Conservation (phyloP, 2,888 invertebrate species). For the Neelides folsomi region DNA sequence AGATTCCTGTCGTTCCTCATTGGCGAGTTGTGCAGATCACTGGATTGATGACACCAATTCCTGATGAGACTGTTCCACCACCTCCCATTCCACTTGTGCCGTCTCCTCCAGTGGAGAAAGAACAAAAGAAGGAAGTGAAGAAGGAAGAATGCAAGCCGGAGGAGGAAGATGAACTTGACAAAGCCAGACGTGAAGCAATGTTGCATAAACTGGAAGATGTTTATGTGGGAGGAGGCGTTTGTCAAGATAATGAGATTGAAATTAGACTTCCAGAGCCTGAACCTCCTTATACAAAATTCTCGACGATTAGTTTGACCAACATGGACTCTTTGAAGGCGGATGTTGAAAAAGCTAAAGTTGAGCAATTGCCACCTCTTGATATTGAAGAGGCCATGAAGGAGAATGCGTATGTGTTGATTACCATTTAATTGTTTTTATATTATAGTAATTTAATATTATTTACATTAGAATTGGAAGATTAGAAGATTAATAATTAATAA, state of each 20-base stretch:
- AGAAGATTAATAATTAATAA: too few relatives aligned
- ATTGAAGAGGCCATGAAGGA: constrained; percentile 19
- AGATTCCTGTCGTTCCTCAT: constrained; percentile 39
- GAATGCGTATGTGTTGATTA: constrained; percentile 13
- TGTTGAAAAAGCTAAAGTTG: constrained; percentile 16
- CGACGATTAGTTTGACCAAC: constrained; percentile 19
- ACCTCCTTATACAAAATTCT: constrained; percentile 16
- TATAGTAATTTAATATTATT: too few relatives aligned
- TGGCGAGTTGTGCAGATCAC: constrained; percentile 60
- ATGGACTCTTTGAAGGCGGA: constrained; percentile 25
- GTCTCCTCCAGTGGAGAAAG: constrained; percentile 9
- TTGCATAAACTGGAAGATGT: constrained; percentile 23
- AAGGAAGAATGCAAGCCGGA: constrained; percentile 1
- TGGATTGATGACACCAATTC: constrained; percentile 39
- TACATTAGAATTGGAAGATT: too few relatives aligned
- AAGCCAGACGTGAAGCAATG: constrained; percentile 18
- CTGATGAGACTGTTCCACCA: constrained; percentile 30
- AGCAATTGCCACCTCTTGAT: constrained; percentile 23
- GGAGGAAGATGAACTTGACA: constrained; percentile 15
- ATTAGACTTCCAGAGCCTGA: constrained; percentile 18
- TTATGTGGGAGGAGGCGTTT: constrained; percentile 26
- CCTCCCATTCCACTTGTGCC: constrained; percentile 27
- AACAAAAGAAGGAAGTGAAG: constrained; percentile 9
- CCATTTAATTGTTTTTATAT: neutral
- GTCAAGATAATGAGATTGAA: constrained; percentile 17